Evolutionary conservation across 2,888 invertebrate species (phyloP).

Genomic region (Tanaodytes sp.): DNA sequence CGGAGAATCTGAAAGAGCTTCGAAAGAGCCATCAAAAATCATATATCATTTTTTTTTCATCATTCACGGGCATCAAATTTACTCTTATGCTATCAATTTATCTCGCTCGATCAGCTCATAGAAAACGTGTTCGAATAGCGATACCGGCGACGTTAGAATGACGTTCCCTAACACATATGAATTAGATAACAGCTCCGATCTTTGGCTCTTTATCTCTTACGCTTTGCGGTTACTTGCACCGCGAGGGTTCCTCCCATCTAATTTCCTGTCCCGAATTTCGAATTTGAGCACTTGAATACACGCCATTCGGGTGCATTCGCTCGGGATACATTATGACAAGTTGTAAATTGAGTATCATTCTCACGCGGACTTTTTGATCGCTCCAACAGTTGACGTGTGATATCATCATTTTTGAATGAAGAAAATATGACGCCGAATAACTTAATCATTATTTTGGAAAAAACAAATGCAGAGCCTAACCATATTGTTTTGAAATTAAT

Average conservation of each 20-base stretch:
- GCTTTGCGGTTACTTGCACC: slow-evolving; percentile 71
- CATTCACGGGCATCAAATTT: slow-evolving; percentile 12
- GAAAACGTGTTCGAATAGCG: slow-evolving; percentile 18
- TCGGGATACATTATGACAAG: slow-evolving; percentile 53
- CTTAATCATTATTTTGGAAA: too few relatives aligned
- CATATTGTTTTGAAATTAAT: too few relatives aligned
- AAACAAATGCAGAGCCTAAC: too few relatives aligned
- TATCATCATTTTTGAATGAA: slow-evolving; percentile 21
- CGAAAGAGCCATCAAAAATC: too few relatives aligned
- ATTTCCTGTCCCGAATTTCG: slow-evolving; percentile 73
- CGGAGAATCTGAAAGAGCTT: too few relatives aligned
- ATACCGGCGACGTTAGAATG: slow-evolving; percentile 32
- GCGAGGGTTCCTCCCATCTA: slow-evolving; percentile 69
- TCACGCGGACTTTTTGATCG: slow-evolving; percentile 28
- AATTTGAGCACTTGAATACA: slow-evolving; percentile 71
- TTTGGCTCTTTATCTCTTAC: slow-evolving; percentile 68
- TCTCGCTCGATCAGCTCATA: slow-evolving; percentile 23
- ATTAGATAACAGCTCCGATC: slow-evolving; percentile 50
- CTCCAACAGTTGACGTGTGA: slow-evolving; percentile 15
- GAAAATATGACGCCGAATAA: too few relatives aligned
- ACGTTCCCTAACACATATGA: slow-evolving; percentile 47
- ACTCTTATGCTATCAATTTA: slow-evolving; percentile 16
- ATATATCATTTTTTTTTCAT: slow-evolving; percentile 6
- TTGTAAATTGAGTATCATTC: slow-evolving; percentile 54
- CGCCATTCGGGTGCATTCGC: slow-evolving; percentile 60